Conservation (phyloP, 2,113 vertebrate species). For the Cyphomyrus plagiostoma region DNA sequence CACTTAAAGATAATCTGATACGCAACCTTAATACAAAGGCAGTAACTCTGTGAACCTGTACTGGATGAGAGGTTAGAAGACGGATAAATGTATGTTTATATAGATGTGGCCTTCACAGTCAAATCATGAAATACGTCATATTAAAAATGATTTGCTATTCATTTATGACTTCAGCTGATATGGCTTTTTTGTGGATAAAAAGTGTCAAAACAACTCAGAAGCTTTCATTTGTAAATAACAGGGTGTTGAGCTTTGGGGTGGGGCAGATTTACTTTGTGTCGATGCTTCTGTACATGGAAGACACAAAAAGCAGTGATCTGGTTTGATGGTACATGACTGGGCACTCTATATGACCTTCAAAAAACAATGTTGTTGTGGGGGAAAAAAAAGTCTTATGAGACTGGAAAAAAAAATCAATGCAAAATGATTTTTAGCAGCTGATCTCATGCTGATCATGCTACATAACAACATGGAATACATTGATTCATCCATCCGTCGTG, state of each 20-base stretch:
- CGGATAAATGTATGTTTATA: not conserved
- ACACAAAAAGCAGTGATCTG: not conserved
- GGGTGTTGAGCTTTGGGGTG: not conserved
- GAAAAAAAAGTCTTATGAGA: not conserved
- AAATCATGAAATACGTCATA: not conserved
- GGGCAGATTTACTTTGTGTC: not conserved
- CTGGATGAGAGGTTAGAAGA: not conserved
- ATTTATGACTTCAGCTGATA: not conserved
- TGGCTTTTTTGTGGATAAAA: not conserved
- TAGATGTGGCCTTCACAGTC: not conserved
- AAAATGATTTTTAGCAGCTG: not conserved
- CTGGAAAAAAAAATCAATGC: not conserved
- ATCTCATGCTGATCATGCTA: not conserved
- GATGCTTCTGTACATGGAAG: not conserved
- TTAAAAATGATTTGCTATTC: not conserved
- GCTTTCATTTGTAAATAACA: not conserved
- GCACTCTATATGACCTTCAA: not conserved
- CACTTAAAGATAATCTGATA: not conserved
- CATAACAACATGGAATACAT: not conserved
- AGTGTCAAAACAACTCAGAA: not conserved
- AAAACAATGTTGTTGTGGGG: not conserved
- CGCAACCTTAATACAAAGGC: not conserved
- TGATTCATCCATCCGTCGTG: not conserved
- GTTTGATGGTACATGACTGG: not conserved
- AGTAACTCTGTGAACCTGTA: not conserved